phyloP scores from a whole-genome alignment of 2,888 invertebrate species.

The Aelia acuminata region DNA sequence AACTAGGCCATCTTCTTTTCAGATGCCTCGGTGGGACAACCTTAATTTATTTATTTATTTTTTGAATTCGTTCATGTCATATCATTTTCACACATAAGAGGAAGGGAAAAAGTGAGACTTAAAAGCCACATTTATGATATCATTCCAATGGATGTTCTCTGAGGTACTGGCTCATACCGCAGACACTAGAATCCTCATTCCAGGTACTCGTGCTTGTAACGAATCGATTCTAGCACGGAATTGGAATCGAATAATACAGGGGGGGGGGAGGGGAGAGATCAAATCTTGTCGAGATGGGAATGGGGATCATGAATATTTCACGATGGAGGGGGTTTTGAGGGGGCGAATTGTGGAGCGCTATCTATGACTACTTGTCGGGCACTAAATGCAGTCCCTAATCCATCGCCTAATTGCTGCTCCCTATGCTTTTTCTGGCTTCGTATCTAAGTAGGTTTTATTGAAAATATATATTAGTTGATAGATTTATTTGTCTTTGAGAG shows the following conservation, averaged over 20 bases:
- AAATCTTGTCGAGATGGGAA: conserved; percentile 1
- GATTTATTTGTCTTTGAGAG: too few species aligned
- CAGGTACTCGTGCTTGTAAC: neutral
- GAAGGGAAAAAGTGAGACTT: too few species aligned
- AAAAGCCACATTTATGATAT: neutral
- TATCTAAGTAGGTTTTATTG: too few species aligned
- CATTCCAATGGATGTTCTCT: neutral
- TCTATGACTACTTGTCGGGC: neutral
- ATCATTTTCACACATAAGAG: too few species aligned
- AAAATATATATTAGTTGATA: too few species aligned
- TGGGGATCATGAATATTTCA: conserved; percentile 23
- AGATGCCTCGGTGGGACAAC: too few species aligned
- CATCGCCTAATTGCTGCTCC: neutral
- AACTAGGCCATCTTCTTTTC: too few species aligned
- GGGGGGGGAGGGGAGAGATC: neutral
- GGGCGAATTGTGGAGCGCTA: neutral
- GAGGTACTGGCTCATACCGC: neutral
- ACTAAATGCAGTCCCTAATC: neutral
- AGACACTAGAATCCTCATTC: neutral
- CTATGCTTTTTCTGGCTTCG: neutral
- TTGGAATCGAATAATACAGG: conserved; percentile 27
- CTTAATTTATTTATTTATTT: too few species aligned
- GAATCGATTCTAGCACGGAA: neutral
- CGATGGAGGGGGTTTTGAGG: neutral
- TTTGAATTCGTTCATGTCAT: too few species aligned